These are phyloP conservation scores for Drosophila parabipectinata DNA, from an alignment of 1,140 invertebrate genomes.

Conservation along the genomic window DNA sequence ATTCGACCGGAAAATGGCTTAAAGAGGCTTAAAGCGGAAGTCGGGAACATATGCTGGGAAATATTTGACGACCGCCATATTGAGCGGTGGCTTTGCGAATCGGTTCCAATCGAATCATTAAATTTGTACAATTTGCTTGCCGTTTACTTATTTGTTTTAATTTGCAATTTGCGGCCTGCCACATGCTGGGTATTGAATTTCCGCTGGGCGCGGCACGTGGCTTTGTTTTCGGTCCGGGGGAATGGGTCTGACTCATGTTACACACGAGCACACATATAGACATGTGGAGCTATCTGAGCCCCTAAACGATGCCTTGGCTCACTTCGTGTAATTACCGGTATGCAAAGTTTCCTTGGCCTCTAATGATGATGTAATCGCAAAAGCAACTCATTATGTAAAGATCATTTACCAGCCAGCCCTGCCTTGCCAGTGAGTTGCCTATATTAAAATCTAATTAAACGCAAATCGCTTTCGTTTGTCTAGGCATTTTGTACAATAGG, in stretches of 20 bases:
- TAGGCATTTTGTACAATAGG: conserved; percentile 17
- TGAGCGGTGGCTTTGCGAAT: conserved; percentile 30
- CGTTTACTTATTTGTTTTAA: conserved; percentile 56
- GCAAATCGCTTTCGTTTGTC: conserved; percentile 39
- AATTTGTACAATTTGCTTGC: conserved; percentile 28
- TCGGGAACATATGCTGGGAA: conserved; percentile 12
- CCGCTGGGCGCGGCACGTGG: conserved; percentile 71
- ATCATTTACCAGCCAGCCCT: conserved; percentile 45
- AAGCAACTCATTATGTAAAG: conserved; percentile 58
- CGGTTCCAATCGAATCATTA: conserved; percentile 53
- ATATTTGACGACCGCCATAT: conserved; percentile 26
- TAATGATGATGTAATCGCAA: conserved; percentile 70
- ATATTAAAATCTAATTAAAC: conserved; percentile 76
- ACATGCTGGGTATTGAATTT: conserved; percentile 72
- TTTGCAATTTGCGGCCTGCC: conserved; percentile 67
- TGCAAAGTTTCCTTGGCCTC: conserved; percentile 42
- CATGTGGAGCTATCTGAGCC: conserved; percentile 38
- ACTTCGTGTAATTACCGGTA: conserved; percentile 40
- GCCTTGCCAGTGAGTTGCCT: conserved; percentile 36
- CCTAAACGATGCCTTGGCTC: conserved; percentile 47
- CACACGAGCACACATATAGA: conserved; percentile 28
- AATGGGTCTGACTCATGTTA: conserved; percentile 58
- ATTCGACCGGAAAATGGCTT: conserved; percentile 47
- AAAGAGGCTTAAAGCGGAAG: conserved; percentile 55
- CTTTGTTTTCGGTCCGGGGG: conserved; percentile 26